Conservation (phyloP, 1,140 invertebrate species). For the Nephila pilipes region DNA sequence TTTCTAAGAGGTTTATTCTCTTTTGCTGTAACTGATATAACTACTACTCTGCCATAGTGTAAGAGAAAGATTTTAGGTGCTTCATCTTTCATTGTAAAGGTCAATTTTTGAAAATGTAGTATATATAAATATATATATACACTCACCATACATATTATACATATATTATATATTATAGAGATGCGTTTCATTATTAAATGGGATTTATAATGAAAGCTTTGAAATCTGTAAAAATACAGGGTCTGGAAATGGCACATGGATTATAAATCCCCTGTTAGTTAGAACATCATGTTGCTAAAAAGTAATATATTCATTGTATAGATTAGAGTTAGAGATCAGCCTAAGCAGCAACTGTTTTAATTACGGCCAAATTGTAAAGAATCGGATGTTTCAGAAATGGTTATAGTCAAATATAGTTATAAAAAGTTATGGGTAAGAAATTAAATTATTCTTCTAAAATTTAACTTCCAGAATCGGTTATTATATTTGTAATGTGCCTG, state of each 20-base stretch:
- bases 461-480: constrained; percentile 39
- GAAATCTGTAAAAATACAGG: constrained; percentile 62
- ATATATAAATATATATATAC: constrained; percentile 65
- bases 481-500: constrained; percentile 16
- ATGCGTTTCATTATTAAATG: constrained; percentile 58
- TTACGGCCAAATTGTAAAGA: background rate
- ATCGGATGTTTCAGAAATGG: background rate
- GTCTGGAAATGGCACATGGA: constrained; percentile 16
- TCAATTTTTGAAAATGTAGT: constrained; percentile 73
- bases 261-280: constrained; percentile 57
- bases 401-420: background rate
- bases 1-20: constrained; percentile 77
- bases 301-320: constrained; percentile 65
- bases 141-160: constrained; percentile 68
- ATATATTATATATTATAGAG: constrained; percentile 74
- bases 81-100: constrained; percentile 76
- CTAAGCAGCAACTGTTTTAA: constrained; percentile 56
- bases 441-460: constrained; percentile 25
- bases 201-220: constrained; percentile 65
- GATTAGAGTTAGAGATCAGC: constrained; percentile 56
- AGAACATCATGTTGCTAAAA: constrained; percentile 49
- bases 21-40: constrained; percentile 76
- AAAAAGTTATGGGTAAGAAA: background rate
- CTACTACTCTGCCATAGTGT: constrained; percentile 75
- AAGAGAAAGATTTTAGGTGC: constrained; percentile 77